A percentile compares a stretch with the other conserved stretches of the same genome.
phyloP scores from a whole-genome alignment of 2,888 invertebrate species.

The Cantharis rufa region DNA sequence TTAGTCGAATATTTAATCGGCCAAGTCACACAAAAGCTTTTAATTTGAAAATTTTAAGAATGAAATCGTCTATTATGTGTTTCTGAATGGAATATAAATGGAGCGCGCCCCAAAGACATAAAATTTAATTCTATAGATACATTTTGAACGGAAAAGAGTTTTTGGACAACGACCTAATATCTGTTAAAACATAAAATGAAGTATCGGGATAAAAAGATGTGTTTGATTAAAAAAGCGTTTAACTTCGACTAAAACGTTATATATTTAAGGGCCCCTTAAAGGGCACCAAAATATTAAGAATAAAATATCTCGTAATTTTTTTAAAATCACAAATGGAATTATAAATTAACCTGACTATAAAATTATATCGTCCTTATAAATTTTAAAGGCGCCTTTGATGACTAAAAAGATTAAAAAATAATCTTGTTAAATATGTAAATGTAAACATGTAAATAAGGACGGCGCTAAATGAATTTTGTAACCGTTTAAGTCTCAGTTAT shows the following conservation, averaged over 20 bases:
- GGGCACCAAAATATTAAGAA: background rate
- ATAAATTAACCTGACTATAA: background rate
- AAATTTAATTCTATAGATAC: slow-evolving; percentile 46
- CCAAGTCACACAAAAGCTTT: slow-evolving; percentile 29
- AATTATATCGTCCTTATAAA: background rate
- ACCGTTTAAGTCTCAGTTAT: background rate
- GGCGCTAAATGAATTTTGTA: background rate
- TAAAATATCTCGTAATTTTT: background rate
- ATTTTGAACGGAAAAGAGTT: background rate
- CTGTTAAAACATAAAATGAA: slow-evolving; percentile 41
- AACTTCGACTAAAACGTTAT: background rate
- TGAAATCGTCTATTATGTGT: slow-evolving; percentile 38
- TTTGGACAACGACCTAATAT: slow-evolving; percentile 39
- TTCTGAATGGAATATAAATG: slow-evolving; percentile 48
- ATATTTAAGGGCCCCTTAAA: background rate
- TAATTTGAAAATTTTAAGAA: slow-evolving; percentile 39
- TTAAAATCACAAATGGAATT: background rate
- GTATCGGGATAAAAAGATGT: background rate
- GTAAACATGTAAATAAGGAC: background rate
- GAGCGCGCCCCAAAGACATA: slow-evolving; percentile 49
- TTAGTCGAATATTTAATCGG: background rate
- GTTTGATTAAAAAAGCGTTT: background rate
- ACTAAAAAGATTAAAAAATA: background rate
- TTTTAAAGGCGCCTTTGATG: background rate
- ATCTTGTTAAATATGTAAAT: background rate